Evolutionary conservation across 1,140 invertebrate genomes (phyloP).

Genomic region (Pseudoatta argentina): DNA sequence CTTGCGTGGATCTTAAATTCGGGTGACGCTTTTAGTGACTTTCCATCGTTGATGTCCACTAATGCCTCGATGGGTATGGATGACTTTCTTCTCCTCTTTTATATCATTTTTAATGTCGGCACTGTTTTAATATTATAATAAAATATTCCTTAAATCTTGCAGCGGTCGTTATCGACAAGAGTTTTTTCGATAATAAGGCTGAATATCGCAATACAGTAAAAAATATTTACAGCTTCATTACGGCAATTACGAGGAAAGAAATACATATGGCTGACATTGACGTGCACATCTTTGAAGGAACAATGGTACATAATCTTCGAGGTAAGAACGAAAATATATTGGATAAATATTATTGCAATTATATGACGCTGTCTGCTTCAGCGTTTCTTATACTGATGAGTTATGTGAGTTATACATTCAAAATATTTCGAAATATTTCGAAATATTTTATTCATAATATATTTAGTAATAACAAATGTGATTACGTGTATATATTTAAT

Average conservation of each 20-base stretch:
- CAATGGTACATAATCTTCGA: constrained; percentile 88
- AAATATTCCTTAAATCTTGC: constrained; percentile 12
- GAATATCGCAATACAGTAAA: constrained; percentile 87
- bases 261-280: constrained; percentile 89
- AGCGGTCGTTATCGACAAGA: constrained; percentile 81
- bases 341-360: constrained; percentile 23
- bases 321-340: constrained; percentile 84
- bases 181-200: constrained; percentile 79
- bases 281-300: constrained; percentile 89
- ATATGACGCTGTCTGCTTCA: not conserved
- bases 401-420: not conserved
- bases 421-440: not conserved
- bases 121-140: not conserved
- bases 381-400: not conserved
- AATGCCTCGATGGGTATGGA: constrained; percentile 90
- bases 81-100: constrained; percentile 32
- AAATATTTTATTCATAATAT: not conserved
- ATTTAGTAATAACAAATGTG: not conserved
- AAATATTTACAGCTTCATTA: constrained; percentile 88
- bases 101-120: not conserved
- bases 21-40: constrained; percentile 85
- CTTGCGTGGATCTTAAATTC: constrained; percentile 63
- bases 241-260: constrained; percentile 87
- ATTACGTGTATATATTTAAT: not conserved
- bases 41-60: constrained; percentile 89